These are phyloP conservation scores for Tenodera sinensis DNA, from an alignment of 2,888 invertebrate genomes.

Conservation along the genomic window DNA sequence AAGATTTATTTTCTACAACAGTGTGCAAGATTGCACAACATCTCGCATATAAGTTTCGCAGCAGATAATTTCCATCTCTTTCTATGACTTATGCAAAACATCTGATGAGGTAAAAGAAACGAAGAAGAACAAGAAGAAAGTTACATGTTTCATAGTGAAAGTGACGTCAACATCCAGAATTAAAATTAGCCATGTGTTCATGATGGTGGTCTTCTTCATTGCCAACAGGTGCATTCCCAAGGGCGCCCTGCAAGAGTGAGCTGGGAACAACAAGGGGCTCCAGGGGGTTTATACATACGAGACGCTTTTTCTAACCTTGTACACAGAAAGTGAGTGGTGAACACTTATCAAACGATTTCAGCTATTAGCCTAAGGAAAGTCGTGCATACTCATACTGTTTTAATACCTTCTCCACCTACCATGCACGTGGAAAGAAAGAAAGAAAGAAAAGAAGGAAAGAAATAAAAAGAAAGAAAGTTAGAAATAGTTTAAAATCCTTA, in stretches of 20 bases:
- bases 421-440: no score
- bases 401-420: no score
- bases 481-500: no score
- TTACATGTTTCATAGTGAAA: background rate
- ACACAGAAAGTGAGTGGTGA: background rate
- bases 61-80: background rate
- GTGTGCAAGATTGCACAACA: no score
- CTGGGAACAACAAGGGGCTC: no score
- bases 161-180: background rate
- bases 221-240: background rate
- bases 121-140: background rate
- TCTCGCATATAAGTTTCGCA: background rate
- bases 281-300: background rate
- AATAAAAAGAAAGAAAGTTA: no score
- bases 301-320: background rate
- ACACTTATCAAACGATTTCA: background rate
- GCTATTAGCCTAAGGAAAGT: background rate
- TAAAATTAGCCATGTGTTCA: background rate
- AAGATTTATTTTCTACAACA: no score
- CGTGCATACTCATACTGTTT: background rate
- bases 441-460: no score
- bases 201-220: background rate
- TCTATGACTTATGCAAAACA: background rate
- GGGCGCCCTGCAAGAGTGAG: background rate
- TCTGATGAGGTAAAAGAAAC: background rate